These are phyloP conservation scores for Luperina testacea DNA, from an alignment of 2,888 invertebrate genomes.

Conservation along the genomic window DNA sequence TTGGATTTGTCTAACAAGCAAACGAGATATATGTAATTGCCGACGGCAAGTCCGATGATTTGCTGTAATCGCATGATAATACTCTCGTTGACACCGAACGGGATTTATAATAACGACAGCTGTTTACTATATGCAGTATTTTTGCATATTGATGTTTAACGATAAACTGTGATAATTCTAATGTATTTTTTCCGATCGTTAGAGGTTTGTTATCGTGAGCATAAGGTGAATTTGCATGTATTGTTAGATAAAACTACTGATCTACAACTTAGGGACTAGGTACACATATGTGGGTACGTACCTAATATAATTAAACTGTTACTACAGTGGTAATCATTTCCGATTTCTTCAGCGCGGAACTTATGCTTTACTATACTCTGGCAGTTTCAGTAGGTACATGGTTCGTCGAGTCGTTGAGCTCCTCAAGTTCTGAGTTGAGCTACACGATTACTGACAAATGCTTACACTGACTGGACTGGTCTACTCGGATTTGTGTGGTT, in stretches of 20 bases:
- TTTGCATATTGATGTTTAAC: conserved; percentile 23
- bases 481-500: no score
- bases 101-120: conserved; percentile 55
- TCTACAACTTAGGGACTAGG: background rate
- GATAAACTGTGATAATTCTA: conserved; percentile 4
- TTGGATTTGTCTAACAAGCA: conserved; percentile 41
- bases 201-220: background rate
- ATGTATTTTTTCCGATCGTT: conserved; percentile 18
- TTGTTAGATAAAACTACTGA: background rate
- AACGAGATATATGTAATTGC: conserved; percentile 23
- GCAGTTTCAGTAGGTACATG: background rate
- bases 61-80: conserved; percentile 38
- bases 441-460: no score
- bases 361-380: background rate
- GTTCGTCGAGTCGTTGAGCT: background rate
- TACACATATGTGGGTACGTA: background rate
- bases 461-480: no score
- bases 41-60: conserved; percentile 35
- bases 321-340: background rate
- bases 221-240: conserved; percentile 2
- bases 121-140: conserved; percentile 18
- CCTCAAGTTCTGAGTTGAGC: no score
- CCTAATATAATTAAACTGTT: background rate
- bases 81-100: conserved; percentile 26
- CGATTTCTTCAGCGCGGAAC: background rate